These are phyloP conservation scores for Drosophila fulvimacula DNA, from an alignment of 2,888 invertebrate species.

Conservation along the genomic window DNA sequence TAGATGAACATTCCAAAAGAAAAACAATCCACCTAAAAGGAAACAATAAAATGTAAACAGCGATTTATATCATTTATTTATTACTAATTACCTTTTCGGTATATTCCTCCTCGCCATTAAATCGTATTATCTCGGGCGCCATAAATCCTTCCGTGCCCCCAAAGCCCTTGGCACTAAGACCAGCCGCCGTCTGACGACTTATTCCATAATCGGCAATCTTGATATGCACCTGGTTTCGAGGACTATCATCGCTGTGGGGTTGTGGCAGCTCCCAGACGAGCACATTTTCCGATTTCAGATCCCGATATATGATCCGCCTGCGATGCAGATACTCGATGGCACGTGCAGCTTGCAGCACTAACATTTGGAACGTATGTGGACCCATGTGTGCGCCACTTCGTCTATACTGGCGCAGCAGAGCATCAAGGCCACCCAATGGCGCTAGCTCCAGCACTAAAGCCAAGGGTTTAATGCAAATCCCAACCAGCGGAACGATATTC, in stretches of 20 bases:
- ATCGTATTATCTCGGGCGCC: conserved; percentile 99
- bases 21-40: conserved; percentile 95
- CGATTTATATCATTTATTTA: background rate
- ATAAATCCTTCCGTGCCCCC: conserved; percentile 99
- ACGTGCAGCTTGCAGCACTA: conserved; percentile 95
- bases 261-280: conserved; percentile 98
- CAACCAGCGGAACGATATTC: conserved; percentile 96
- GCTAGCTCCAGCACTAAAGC: conserved; percentile 95
- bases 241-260: conserved; percentile 88
- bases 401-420: conserved; percentile 92
- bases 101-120: conserved; percentile 99
- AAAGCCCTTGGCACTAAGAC: conserved; percentile 96
- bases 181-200: conserved; percentile 90
- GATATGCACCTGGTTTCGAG: conserved; percentile 91
- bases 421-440: conserved; percentile 94
- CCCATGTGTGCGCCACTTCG: conserved; percentile 93
- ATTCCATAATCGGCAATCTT: conserved; percentile 99
- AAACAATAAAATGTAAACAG: background rate
- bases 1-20: conserved; percentile 99
- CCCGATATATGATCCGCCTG: conserved; percentile 94
- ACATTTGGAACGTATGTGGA: conserved; percentile 92
- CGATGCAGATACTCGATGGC: conserved; percentile 98
- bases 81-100: conserved; percentile 93
- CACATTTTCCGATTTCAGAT: conserved; percentile 96
- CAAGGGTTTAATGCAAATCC: conserved; percentile 94